Conservation (phyloP, 2,888 invertebrate species). For the Pyrgus malvae region DNA sequence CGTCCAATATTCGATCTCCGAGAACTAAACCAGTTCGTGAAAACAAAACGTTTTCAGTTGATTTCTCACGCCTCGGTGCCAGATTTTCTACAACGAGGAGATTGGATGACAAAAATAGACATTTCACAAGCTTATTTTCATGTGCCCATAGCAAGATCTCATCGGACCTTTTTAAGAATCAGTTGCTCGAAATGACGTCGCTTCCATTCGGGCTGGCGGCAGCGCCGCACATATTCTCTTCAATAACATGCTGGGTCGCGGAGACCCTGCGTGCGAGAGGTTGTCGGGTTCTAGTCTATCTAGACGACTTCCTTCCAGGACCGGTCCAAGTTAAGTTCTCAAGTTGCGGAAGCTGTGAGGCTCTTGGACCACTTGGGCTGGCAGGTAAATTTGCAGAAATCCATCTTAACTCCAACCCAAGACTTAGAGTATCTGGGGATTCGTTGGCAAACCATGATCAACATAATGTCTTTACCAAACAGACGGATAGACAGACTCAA, state of each 20-base stretch:
- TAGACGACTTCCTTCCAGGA: conserved; percentile 36
- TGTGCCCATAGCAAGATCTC: neutral
- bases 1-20: neutral
- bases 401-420: neutral
- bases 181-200: neutral
- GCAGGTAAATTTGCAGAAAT: neutral
- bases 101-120: neutral
- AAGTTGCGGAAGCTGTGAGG: neutral
- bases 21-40: neutral
- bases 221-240: conserved; percentile 15
- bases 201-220: neutral
- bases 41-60: neutral
- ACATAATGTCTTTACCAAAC: neutral
- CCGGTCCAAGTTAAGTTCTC: neutral
- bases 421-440: neutral
- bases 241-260: conserved; percentile 31
- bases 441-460: neutral
- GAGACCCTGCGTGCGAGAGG: conserved; percentile 27
- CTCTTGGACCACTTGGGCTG: neutral
- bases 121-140: neutral
- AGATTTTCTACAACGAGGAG: neutral
- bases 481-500: neutral
- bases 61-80: neutral
- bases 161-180: neutral
- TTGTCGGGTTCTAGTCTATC: conserved; percentile 30